phyloP scores from a whole-genome alignment of 2,113 vertebrate genomes.

The Willisornis vidua region DNA sequence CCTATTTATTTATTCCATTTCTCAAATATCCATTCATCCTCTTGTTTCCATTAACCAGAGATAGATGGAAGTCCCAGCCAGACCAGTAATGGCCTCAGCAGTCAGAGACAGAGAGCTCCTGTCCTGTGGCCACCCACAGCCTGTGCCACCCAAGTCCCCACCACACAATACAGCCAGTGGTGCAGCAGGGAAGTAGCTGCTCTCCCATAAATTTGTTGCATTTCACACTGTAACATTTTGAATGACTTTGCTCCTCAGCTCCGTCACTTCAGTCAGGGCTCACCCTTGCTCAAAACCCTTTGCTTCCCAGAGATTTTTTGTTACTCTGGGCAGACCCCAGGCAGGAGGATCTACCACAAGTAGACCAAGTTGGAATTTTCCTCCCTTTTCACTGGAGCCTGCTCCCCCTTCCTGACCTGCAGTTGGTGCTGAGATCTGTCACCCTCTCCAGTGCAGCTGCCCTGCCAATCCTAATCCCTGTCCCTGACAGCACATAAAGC shows the following conservation, averaged over 20 bases:
- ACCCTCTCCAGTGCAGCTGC: neutral
- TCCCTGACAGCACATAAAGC: neutral
- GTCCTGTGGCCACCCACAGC: neutral
- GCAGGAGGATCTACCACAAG: neutral
- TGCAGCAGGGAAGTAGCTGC: neutral
- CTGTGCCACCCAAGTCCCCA: neutral
- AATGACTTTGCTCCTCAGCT: neutral
- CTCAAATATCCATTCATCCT: neutral
- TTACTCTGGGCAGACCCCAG: neutral
- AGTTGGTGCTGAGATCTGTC: neutral
- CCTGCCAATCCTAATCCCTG: neutral
- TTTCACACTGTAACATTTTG: neutral
- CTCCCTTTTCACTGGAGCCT: neutral
- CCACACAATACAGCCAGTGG: neutral
- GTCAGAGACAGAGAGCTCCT: neutral
- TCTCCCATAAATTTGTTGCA: neutral
- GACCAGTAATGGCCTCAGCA: neutral
- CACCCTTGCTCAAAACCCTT: neutral
- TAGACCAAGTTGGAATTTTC: neutral
- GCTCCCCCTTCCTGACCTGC: accelerated
- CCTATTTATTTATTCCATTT: neutral
- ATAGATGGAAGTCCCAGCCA: neutral
- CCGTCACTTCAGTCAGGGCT: neutral
- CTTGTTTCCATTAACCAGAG: neutral
- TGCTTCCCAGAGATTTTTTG: neutral